These are phyloP conservation scores for Homarus gammarus DNA, from an alignment of 2,888 invertebrate genomes.

Conservation along the genomic window DNA sequence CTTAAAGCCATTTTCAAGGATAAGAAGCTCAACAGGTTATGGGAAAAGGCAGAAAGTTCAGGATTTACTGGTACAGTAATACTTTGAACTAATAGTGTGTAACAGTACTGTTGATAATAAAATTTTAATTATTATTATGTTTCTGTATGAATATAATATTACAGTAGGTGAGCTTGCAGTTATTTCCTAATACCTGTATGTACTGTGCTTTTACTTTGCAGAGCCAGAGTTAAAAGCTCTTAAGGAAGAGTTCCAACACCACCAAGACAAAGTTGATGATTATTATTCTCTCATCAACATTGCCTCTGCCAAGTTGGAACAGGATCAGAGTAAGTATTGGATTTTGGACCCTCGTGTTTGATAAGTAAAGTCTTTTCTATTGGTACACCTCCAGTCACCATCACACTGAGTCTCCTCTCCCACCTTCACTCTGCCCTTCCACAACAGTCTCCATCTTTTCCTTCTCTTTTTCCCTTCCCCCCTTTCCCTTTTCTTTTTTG, in stretches of 20 bases:
- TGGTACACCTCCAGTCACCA: too few species aligned
- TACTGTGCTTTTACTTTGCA: constrained; percentile 77
- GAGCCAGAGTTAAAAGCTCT: constrained; percentile 89
- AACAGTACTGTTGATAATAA: not conserved
- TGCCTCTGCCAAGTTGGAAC: constrained; percentile 1
- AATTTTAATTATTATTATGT: not conserved
- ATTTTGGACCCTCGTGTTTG: too few species aligned
- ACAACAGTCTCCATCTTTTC: not conserved
- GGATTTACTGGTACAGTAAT: constrained; percentile 86
- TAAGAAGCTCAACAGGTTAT: constrained; percentile 91
- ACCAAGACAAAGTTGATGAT: constrained; percentile 95
- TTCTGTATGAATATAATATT: not conserved
- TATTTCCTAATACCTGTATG: not conserved
- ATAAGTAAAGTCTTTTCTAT: too few species aligned
- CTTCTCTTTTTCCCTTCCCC: not conserved
- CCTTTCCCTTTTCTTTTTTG: too few species aligned
- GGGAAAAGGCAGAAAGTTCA: constrained; percentile 92
- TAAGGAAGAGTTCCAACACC: constrained; percentile 93
- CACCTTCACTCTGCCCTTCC: not conserved
- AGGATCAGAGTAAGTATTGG: constrained; percentile 52
- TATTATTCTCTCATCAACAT: constrained; percentile 83
- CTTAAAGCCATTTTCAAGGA: constrained; percentile 86
- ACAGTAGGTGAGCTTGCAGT: not conserved
- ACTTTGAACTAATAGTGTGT: not conserved
- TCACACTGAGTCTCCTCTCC: too few species aligned